These are phyloP conservation scores for Scelioninae gen. 2 DNA, from an alignment of 2,888 invertebrate species.

Conservation along the genomic window DNA sequence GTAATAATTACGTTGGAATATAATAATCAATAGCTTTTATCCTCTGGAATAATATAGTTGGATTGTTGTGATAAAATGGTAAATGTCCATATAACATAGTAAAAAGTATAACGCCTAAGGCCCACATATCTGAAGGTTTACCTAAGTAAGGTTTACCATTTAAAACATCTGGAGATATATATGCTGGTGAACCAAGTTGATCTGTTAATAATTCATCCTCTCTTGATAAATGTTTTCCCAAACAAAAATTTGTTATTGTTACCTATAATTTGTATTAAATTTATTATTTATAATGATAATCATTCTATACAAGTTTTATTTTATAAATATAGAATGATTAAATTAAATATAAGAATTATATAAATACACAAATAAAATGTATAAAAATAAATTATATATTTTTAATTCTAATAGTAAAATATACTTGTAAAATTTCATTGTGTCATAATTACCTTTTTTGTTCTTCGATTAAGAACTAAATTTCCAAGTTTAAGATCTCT, in stretches of 20 bases:
- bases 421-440: neutral
- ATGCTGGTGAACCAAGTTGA: conserved; percentile 87
- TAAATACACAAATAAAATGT: no score
- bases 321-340: no score
- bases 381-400: no score
- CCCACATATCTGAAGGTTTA: conserved; percentile 91
- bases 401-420: no score
- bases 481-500: conserved; percentile 87
- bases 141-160: conserved; percentile 86
- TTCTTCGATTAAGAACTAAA: conserved; percentile 83
- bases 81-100: conserved; percentile 89
- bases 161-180: conserved; percentile 87
- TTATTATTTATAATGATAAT: conserved; percentile 4
- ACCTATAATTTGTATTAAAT: conserved; percentile 71
- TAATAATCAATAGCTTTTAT: conserved; percentile 85
- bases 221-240: conserved; percentile 85
- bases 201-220: conserved; percentile 84
- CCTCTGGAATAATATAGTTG: conserved; percentile 84
- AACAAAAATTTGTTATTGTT: conserved; percentile 85
- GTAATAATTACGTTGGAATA: conserved; percentile 82
- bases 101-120: conserved; percentile 85
- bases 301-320: no score
- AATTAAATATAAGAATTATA: no score
- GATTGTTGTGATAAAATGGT: conserved; percentile 86
- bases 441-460: conserved; percentile 76